Base-by-base conservation (phyloP, 2,113 vertebrate genomes). In the Mormoops blainvillei region DNA sequence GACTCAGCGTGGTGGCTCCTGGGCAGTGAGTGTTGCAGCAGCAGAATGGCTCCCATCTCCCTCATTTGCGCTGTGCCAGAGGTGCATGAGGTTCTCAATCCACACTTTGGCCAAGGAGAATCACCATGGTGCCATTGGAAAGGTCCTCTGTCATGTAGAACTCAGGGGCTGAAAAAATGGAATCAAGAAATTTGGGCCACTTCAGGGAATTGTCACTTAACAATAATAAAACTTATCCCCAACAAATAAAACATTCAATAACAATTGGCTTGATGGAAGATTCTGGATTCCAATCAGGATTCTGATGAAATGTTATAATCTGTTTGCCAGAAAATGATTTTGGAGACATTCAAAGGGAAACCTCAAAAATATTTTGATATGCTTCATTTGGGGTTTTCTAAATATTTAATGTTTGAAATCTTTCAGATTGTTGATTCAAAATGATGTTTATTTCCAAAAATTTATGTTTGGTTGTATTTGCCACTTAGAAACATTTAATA, bases 291-390 rank as follows among this genome's bases (percentile, higher is more conserved):
- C 68, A 74, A 63, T 93, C 87, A 97, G 89, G 70, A 85, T 95
- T 94, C 94, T 94, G 85, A 93, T 94, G 87, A 96, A 89, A 91
- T 96, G 82, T 83, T 96, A 50, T 61, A 88, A 63, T 93, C 92
- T 95, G 87, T 81, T 94, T 97, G 92, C 84, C 95, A 95, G 92
- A 94, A 87, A 81, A 94, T 61, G 81, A 97, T 95, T 97, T 96
- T 28, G n/a, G 76, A 95, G 92, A 96, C 92, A 94, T 70, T 81
- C 81, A 97, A 92, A 87, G 28, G 71, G 85, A 96, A 92, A 95
- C 82, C 96, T 96, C 84, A 95, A 87, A 97, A 97, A 96, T 96
- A 98, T 97, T 97, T 97, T 97, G 96, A 97, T 97, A 95, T 96
- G 85, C 84, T 95, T 97, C 92, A 68, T 94, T 97, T 97, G 87